Evolutionary conservation across 1,140 invertebrate genomes (phyloP).

Genomic region (Meloidogyne exigua): DNA sequence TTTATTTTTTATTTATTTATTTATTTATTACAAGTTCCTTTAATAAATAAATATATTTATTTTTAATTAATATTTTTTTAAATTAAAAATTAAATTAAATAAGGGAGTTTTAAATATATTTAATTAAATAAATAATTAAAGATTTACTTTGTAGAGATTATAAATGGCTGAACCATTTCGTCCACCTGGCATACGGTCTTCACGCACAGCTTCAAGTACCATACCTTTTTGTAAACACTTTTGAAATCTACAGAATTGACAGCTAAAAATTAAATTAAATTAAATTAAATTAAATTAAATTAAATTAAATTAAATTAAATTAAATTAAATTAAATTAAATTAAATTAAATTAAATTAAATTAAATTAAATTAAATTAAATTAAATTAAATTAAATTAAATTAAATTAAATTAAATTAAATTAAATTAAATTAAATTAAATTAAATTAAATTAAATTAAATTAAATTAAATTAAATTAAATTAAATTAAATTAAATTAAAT

Average conservation of each 20-base stretch:
- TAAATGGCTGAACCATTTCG: slow-evolving; percentile 96
- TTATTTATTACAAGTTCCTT: background rate
- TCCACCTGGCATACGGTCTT: slow-evolving; percentile 97
- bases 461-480: background rate
- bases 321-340: slow-evolving; percentile 19
- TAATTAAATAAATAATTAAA: background rate
- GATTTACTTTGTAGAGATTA: slow-evolving; percentile 86
- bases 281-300: slow-evolving; percentile 17
- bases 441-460: slow-evolving; percentile 19
- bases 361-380: slow-evolving; percentile 4
- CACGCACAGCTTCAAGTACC: slow-evolving; percentile 95
- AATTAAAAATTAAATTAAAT: too few species aligned
- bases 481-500: slow-evolving; percentile 4
- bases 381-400: background rate
- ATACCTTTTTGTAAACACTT: slow-evolving; percentile 93
- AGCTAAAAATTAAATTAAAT: slow-evolving; percentile 64
- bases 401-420: slow-evolving; percentile 32
- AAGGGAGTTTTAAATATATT: too few species aligned
- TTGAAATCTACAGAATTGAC: slow-evolving; percentile 97
- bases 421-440: background rate
- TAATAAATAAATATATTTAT: too few species aligned
- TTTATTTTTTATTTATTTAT: background rate
- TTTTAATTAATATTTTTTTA: background rate
- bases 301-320: background rate
- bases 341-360: background rate